phyloP scores from a whole-genome alignment of 53 echinoderm and acorn worm species.

The Patiria pectinifera region DNA sequence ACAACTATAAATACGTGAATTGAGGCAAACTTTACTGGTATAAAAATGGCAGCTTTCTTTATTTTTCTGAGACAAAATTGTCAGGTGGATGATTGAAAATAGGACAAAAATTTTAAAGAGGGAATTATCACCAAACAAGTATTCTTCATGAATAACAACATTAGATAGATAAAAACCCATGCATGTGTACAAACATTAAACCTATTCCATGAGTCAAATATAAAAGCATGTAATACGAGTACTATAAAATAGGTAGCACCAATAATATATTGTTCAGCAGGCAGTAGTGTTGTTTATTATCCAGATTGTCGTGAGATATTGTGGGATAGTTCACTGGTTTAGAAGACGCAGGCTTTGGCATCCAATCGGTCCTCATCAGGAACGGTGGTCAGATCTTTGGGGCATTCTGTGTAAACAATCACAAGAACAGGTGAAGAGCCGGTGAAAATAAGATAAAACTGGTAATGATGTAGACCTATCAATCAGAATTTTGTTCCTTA shows the following conservation, averaged over 20 bases:
- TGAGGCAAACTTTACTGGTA: neutral
- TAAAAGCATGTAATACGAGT: too few relatives aligned
- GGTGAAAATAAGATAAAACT: neutral
- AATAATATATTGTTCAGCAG: neutral
- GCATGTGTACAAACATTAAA: too few relatives aligned
- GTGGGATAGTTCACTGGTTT: neutral
- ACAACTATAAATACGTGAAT: slow-evolving; percentile 1
- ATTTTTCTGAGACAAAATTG: too few relatives aligned
- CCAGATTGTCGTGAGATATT: slow-evolving; percentile 15
- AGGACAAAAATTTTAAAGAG: neutral
- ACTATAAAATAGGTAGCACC: neutral
- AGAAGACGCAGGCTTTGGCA: slow-evolving; percentile 61
- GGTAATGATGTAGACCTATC: too few relatives aligned
- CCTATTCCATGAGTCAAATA: too few relatives aligned
- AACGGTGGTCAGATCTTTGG: slow-evolving; percentile 55
- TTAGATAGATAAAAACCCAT: too few relatives aligned
- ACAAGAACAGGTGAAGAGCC: neutral
- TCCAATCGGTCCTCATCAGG: slow-evolving; percentile 42
- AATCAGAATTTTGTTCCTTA: too few relatives aligned
- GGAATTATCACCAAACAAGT: neutral
- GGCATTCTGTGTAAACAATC: slow-evolving; percentile 59
- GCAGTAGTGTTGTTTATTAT: neutral
- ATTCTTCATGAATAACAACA: neutral
- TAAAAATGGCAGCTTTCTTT: neutral
- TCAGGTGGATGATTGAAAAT: too few relatives aligned